Evolutionary conservation across 2,797 vertebrate genomes (phyloP), one percentile per base, ranked within the genome.

Genomic region (Remorina albescens): DNA sequence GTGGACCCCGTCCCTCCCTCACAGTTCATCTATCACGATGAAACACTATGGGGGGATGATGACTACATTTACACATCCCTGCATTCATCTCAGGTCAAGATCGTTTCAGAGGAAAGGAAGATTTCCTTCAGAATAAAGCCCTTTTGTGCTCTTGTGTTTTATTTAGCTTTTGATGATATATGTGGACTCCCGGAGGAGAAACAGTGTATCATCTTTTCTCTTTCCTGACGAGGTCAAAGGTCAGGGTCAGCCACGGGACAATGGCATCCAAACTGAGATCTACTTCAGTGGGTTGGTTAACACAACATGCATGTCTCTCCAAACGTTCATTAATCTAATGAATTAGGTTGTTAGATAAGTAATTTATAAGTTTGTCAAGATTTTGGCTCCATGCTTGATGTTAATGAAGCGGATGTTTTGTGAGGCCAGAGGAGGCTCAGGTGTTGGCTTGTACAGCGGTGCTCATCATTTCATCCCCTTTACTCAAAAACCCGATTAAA

Each of bases 1-100:
- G 58, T 59, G 28, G 66, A 62, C 57, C 32, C 62, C 1, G 9
- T 50, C 26, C 50, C 46, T 46, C 21, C 26, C 59, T 46, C 67
- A 61, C 66, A 32, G 37, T 70, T 64, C 71, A 75, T 76, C 55
- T 16, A 44, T 76, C 53, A 69, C 41, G 28, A 78, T 36, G n/a
- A 76, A 72, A 80, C 73, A 69, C 69, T 8, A 53, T 36, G 0
- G 67, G 67, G 50, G 34, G 25, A 21, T 12, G 41, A 68, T 67
- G 63, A 76, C 54, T 63, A 11, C 10, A 63, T 64, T 62, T 58
- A 65, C n/a, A 6, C n/a, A 26, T 28, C 9, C 15, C 37, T 62
- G 55, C 36, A 56, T 47, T 61, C 56, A 60, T 50, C 23, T 41
- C 19, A 28, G 25, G 12, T 28, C 8, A 1, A 3, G 32, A 53